Evolutionary conservation across 2,113 vertebrate genomes (phyloP).

Genomic region (Boleophthalmus pectinirostris): DNA sequence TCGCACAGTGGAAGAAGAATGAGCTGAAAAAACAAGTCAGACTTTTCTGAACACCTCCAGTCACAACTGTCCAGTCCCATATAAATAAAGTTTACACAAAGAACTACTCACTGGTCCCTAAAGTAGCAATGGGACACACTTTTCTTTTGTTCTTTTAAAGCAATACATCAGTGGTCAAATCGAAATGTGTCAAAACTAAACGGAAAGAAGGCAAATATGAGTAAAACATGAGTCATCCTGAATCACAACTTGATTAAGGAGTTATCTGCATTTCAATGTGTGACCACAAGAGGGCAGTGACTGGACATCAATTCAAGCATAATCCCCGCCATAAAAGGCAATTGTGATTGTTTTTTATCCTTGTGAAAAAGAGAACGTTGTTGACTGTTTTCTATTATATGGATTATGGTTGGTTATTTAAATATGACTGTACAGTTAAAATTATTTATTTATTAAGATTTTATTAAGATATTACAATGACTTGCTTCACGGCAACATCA

Average conservation of each 20-base stretch:
- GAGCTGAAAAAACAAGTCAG: conserved; percentile 95
- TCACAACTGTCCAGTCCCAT: background rate
- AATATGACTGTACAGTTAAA: conserved; percentile 11
- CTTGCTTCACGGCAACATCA: background rate
- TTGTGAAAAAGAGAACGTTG: background rate
- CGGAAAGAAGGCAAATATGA: conserved; percentile 7
- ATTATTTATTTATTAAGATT: background rate
- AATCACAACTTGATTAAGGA: background rate
- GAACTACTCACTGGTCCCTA: background rate
- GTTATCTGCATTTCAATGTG: conserved; percentile 1
- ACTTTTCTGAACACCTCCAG: conserved; percentile 82
- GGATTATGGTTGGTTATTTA: conserved; percentile 28
- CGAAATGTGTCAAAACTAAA: conserved; percentile 6
- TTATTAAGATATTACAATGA: background rate
- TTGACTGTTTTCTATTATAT: conserved; percentile 8
- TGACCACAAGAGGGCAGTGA: conserved; percentile 53
- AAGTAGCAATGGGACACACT: background rate
- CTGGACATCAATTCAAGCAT: conserved; percentile 7
- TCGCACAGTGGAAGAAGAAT: conserved; percentile 95
- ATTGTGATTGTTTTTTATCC: background rate
- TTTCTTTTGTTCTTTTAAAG: conserved; percentile 14
- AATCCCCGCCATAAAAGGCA: background rate
- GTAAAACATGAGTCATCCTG: background rate
- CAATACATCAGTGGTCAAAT: conserved; percentile 16
- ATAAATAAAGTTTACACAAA: background rate